Evolutionary conservation across 2,797 vertebrate species (phyloP), one percentile per base, ranked within the genome.

Genomic region (Pyrocephalus nanus): DNA sequence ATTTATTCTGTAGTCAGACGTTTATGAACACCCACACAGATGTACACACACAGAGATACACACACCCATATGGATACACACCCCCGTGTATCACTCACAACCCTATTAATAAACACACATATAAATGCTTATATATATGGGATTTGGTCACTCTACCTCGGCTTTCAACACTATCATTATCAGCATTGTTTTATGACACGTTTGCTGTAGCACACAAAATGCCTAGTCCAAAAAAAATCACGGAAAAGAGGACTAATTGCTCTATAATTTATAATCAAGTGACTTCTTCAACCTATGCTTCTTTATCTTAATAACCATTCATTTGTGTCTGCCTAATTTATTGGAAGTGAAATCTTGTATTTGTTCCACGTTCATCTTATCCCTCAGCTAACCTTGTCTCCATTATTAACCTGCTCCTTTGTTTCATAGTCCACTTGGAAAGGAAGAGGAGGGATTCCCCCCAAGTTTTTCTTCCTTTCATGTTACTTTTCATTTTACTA

Each of bases 201-300:
- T 92, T 95, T 95, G 75, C 79, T 92, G 86, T 32, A 91, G 75
- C 92, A 93, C 92, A 89, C 79, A 87, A 92, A 96, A 97, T 75
- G 77, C 61, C 53, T 95, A 26, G 55, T 66, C 71, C 71, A 88
- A 88, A 90, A 93, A 72, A 32, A 43, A 2, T 58, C 85, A 74
- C 38, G 50, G 74, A 96, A 97, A 97, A 95, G 93, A 91, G 88
- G 38, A 92, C 94, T 95, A 97, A 97, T 96, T 97, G 94, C 92
- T 96, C 95, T 95, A 92, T 96, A 97, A 97, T 97, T 97, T 96
- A 95, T 96, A 96, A 97, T 97, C 96, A 96, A 97, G 75, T 95
- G 80, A 86, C 93, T 97, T 96, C 95, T 96, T 96, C 94, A 96
- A 92, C 90, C 65, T 96, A 91, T 96, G 87, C 86, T 94, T 95